Percentiles rank a stretch among this genome's conserved stretches.
Evolutionary conservation across 2,113 vertebrate genomes (phyloP).

Genomic region (Ceuthmochares aereus): DNA sequence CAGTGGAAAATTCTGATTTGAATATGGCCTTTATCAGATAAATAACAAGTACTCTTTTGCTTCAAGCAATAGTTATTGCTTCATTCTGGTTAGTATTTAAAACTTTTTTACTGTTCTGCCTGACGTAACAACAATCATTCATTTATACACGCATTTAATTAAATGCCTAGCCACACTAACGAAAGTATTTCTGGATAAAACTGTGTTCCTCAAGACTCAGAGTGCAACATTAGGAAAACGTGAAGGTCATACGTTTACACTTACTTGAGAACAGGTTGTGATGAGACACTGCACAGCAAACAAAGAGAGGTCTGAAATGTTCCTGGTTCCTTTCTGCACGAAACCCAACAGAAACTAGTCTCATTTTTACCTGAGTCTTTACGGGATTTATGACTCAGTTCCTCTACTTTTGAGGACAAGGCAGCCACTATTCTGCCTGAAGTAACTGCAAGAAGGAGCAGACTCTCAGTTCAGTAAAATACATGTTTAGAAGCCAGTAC

Average conservation of each 20-base stretch:
- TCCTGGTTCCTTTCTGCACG: background rate
- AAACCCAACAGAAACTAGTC: background rate
- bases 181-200: background rate
- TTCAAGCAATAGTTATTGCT: background rate
- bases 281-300: background rate
- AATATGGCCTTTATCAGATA: background rate
- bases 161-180: background rate
- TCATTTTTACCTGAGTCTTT: background rate
- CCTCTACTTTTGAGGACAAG: background rate
- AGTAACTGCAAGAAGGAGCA: background rate
- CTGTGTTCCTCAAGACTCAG: background rate
- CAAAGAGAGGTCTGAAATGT: background rate
- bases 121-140: background rate
- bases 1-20: constrained; percentile 9
- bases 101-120: background rate
- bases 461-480: background rate
- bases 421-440: background rate
- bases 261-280: background rate
- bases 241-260: background rate
- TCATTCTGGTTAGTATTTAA: background rate
- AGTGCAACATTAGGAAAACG: background rate
- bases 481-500: background rate
- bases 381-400: background rate
- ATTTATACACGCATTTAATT: background rate
- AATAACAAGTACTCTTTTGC: background rate